Evolutionary conservation across 2,797 vertebrate genomes (phyloP).

Genomic region (Glyptemys insculpta): DNA sequence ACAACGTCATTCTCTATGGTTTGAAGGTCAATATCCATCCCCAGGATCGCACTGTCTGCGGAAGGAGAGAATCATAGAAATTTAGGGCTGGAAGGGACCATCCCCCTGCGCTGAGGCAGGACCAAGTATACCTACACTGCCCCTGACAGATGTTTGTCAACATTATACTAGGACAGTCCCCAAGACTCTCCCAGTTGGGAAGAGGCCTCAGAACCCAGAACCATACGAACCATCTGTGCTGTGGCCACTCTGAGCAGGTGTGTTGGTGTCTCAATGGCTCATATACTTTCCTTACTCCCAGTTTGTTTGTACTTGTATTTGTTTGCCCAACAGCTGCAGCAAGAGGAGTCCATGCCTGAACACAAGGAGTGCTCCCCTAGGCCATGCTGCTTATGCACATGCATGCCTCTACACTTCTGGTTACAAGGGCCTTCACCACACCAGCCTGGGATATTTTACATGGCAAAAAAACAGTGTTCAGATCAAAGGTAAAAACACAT

Average conservation of each 20-base stretch:
- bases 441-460: too few species aligned
- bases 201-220: not conserved
- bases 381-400: too few species aligned
- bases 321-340: too few species aligned
- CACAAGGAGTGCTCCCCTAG: too few species aligned
- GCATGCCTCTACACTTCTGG: too few species aligned
- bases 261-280: not conserved
- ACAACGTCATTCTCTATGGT: conserved; percentile 86
- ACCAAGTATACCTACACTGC: not conserved
- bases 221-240: not conserved
- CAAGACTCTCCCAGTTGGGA: not conserved
- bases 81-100: not conserved
- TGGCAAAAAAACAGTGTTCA: too few species aligned
- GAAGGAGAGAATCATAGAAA: not conserved
- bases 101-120: not conserved
- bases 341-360: too few species aligned
- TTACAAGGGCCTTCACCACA: too few species aligned
- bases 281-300: not conserved
- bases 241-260: not conserved
- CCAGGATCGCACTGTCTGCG: conserved; percentile 85
- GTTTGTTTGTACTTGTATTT: not conserved
- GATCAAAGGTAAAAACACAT: too few species aligned
- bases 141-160: not conserved
- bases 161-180: not conserved
- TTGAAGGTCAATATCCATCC: conserved; percentile 89